These are phyloP conservation scores for Galendromus occidentalis DNA, from an alignment of 1,140 invertebrate species.

Conservation along the genomic window DNA sequence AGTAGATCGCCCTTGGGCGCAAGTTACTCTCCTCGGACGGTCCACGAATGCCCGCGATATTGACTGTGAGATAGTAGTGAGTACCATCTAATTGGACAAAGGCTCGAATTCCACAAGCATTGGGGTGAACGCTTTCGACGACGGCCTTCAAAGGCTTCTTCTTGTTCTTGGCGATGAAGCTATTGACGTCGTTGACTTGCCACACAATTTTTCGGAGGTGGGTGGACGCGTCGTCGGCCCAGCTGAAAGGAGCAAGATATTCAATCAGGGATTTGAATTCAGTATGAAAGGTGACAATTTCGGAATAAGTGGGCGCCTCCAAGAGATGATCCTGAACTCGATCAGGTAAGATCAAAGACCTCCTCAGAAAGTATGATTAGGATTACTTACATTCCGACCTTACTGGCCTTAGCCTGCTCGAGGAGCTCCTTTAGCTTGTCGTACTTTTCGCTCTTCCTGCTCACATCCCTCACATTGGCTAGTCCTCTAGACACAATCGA, in stretches of 20 bases:
- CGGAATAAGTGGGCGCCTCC: too few relatives aligned
- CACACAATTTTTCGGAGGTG: not conserved
- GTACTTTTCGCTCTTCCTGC: not conserved
- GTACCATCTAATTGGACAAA: not conserved
- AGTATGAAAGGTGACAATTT: not conserved
- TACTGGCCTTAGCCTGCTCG: not conserved
- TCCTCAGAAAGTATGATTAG: not conserved
- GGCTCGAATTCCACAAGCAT: not conserved
- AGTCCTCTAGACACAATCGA: not conserved
- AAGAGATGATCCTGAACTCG: too few relatives aligned
- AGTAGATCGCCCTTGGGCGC: not conserved
- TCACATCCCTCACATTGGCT: not conserved
- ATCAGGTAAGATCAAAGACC: too few relatives aligned
- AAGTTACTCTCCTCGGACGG: not conserved
- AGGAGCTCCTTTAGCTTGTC: not conserved
- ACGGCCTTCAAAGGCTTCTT: not conserved
- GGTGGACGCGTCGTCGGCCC: not conserved
- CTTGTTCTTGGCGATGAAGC: not conserved
- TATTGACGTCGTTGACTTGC: not conserved
- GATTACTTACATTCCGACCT: not conserved
- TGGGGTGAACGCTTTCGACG: not conserved
- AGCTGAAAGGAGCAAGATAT: not conserved
- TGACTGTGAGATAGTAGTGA: slow-evolving; percentile 4
- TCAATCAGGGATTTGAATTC: not conserved
- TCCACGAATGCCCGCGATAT: not conserved